Evolutionary conservation across 2,888 invertebrate genomes (phyloP), one percentile per base, ranked within the genome.

Genomic region (Pseudococcus jackbeardsleyi): DNA sequence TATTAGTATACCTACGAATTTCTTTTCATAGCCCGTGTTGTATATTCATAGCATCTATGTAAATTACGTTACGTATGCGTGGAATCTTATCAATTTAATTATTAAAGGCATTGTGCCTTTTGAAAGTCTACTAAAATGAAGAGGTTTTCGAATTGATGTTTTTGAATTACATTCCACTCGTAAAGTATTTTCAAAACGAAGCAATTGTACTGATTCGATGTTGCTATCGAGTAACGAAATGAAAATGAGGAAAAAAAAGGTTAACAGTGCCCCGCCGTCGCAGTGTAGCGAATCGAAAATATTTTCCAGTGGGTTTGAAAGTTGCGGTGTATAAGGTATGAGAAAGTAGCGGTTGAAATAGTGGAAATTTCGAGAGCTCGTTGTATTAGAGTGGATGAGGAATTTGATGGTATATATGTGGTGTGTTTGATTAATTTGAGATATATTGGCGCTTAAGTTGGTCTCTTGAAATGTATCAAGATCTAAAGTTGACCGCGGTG

Each of bases 11-110:
- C 59, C 6, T 19, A 33, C 26, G 12, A 9, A 72, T 72, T 72
- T 72, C 33, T 72, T 72, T 72, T 33, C 7, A 33, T 0, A 26
- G 2, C 12, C 33, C 15, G 8, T 15, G 26, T 5, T 64, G 19
- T 64, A 33, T 5, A 12, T 19, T 33, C 33, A 15, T 72, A 72
- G 26, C 2, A 64, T 72, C 15, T 33, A 72, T n/a, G 68, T 72
- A 33, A 72, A 72, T 72, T 72, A 26, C 33, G 26, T 72, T 72
- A 72, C 68, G 68, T 72, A 72, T 72, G 68, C 68, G 68, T 72
- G 68, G 68, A 72, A 72, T 72, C 26, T 33, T 26, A 72, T 72
- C 68, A 72, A 72, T 72, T 72, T 72, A 33, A 72, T 72, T 72
- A 72, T 72, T 72, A 72, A 72, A 72, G 12, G 68, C 33, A 33